Base-by-base conservation (phyloP, 2,113 vertebrate genomes). In the Chlorodrepanis virens region DNA sequence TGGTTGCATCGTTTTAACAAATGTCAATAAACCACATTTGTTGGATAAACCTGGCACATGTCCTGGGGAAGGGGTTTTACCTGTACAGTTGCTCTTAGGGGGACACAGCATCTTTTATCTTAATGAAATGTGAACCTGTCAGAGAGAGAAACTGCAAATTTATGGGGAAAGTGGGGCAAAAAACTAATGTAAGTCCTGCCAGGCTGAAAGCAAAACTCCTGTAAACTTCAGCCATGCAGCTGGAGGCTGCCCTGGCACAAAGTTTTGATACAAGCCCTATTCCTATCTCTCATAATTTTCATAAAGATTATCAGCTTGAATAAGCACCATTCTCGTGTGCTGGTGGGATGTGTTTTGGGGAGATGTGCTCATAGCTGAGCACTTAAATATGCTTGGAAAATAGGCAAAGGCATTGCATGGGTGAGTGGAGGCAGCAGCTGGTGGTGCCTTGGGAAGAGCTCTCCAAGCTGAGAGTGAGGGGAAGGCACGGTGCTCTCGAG, bases 1-100 rank as follows among this genome's bases (percentile, higher is more conserved):
- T 24, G 25, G 83, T 96, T 96, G 87, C 16, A 10, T 72, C 37
- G 25, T 94, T 93, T 76, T 97, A 96, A 52, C 84, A 24, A 50
- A 84, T 89, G 95, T 95, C 83, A 97, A 82, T 98, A 95, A 97
- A 96, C 33, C 42, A 17, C 40, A 83, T 68, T 60, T 90, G 47
- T 93, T 49, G n/a, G 83, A 67, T 47, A 29, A 95, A 69, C 61
- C 86, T 81, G 78, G 33, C 47, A 33, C 9, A 0, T 78, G 81
- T 90, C 76, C 61, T 52, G 11, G 67, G 57, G 79, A 83, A 91
- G 27, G 14, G 29, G 11, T 75, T 78, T 75, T 70, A 47, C 16
- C 27, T 68, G 15, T 28, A 2, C 11, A 6, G 23, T 7, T 72
- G 40, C 8, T 27, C 37, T 59, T 50, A 39, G 63, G 23, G 50